Evolutionary conservation across 2,797 vertebrate species (phyloP).

Genomic region (Synaphobranchus kaupii): DNA sequence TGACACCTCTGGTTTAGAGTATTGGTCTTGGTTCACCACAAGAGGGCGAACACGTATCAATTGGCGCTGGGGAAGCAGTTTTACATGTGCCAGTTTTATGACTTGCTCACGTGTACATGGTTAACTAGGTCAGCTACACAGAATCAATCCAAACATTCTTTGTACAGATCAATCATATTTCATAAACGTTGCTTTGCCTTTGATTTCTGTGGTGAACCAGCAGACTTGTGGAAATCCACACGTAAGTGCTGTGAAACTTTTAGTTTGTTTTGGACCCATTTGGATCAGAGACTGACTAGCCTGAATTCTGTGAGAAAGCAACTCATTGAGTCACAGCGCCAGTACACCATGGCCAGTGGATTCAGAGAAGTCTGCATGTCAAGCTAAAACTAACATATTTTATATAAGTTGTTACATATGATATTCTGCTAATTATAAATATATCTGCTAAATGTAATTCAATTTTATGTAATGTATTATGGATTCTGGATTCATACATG

Average conservation of each 20-base stretch:
- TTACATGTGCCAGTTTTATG: not conserved
- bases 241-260: not conserved
- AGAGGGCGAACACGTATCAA: conserved; percentile 12
- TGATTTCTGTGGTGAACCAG: not conserved
- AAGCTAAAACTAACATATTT: not conserved
- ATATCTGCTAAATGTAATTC: not conserved
- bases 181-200: not conserved
- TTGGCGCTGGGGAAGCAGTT: not conserved
- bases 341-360: not conserved
- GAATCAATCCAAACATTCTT: not conserved
- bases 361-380: not conserved
- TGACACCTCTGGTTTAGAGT: not conserved
- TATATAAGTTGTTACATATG: not conserved
- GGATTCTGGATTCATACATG: not conserved
- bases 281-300: not conserved
- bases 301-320: not conserved
- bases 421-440: not conserved
- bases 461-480: not conserved
- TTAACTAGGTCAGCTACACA: not conserved
- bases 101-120: not conserved
- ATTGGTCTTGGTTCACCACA: conserved; percentile 11
- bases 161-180: not conserved
- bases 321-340: not conserved
- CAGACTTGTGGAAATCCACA: conserved; percentile 12
- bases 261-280: not conserved